Conservation (phyloP, 2,113 vertebrate genomes). For the Benitochromis conjunctus region DNA sequence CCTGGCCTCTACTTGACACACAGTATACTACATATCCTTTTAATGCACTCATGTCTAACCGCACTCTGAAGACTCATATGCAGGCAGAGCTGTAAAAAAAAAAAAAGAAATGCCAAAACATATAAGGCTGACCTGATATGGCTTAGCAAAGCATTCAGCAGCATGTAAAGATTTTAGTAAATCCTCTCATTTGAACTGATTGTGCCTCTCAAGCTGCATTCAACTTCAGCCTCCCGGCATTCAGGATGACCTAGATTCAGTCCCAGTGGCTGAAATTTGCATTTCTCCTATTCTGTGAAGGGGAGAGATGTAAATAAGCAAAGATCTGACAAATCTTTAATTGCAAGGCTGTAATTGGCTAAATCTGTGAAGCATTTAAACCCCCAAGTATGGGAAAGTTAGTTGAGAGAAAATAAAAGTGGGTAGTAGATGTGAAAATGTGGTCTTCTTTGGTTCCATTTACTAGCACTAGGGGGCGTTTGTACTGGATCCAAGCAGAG, state of each 20-base stretch:
- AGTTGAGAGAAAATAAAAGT: neutral
- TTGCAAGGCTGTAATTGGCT: neutral
- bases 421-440: neutral
- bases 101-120: neutral
- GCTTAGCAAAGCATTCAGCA: neutral
- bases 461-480: neutral
- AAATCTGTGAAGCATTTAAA: neutral
- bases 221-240: neutral
- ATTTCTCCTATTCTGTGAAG: neutral
- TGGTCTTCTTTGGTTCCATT: neutral
- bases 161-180: neutral
- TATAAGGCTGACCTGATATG: neutral
- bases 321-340: neutral
- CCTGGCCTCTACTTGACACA: neutral
- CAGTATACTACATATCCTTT: neutral
- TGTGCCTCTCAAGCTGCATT: neutral
- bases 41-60: neutral
- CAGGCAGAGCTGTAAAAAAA: neutral
- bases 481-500: neutral
- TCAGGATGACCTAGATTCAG: neutral
- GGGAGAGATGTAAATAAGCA: neutral
- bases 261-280: neutral
- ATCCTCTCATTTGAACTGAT: neutral
- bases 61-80: neutral
- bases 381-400: neutral